These are phyloP conservation scores for Drosophila koepferae DNA, from an alignment of 2,888 invertebrate genomes.

Conservation along the genomic window DNA sequence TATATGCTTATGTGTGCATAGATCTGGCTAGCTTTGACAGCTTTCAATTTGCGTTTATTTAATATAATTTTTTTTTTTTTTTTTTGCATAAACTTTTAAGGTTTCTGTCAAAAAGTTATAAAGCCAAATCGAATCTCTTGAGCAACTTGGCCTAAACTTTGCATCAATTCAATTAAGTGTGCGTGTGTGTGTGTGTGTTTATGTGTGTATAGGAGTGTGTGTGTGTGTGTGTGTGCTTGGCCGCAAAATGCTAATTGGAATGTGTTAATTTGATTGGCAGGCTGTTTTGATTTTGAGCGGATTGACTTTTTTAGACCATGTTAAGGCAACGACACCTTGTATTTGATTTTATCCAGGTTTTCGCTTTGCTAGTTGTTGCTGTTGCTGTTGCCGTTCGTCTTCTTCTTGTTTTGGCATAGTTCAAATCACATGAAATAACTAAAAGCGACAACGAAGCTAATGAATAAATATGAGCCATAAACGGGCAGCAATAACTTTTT, in stretches of 20 bases:
- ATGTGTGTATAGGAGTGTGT: background rate
- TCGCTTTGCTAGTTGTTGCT: background rate
- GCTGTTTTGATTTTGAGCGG: slow-evolving; percentile 41
- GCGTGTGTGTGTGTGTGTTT: background rate
- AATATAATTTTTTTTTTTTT: background rate
- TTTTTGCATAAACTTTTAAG: slow-evolving; percentile 17
- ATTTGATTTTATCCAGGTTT: slow-evolving; percentile 20
- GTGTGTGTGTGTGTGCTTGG: slow-evolving; percentile 1
- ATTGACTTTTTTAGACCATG: slow-evolving; percentile 38
- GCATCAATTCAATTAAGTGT: slow-evolving; percentile 15
- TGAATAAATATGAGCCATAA: slow-evolving; percentile 67
- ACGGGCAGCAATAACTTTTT: slow-evolving; percentile 36
- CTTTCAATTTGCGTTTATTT: background rate
- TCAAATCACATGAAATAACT: slow-evolving; percentile 44
- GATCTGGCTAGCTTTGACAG: background rate
- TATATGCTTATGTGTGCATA: background rate
- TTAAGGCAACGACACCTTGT: slow-evolving; percentile 40
- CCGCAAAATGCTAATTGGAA: slow-evolving; percentile 71
- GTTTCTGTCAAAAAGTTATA: slow-evolving; percentile 16
- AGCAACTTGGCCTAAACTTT: slow-evolving; percentile 25
- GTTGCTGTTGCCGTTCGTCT: background rate
- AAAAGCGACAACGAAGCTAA: slow-evolving; percentile 53
- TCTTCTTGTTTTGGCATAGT: slow-evolving; percentile 31
- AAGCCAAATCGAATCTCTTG: slow-evolving; percentile 14
- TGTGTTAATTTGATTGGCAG: slow-evolving; percentile 79